phyloP scores from a whole-genome alignment of 2,113 vertebrate genomes.

The Phrynocephalus versicolor region DNA sequence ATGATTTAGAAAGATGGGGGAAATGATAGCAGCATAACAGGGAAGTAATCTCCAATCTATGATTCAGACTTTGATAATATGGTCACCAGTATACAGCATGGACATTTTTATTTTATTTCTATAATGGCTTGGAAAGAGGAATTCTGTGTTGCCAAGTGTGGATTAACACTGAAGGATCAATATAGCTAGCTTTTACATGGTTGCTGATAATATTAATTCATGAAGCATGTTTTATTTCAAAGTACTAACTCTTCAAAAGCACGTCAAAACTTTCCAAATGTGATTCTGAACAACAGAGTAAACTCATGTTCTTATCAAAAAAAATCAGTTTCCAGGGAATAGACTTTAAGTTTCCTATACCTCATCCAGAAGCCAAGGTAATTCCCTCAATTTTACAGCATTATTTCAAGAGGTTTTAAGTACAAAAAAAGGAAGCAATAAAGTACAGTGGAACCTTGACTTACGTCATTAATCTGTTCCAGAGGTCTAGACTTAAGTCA shows the following conservation, averaged over 20 bases:
- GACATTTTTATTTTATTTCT: too few relatives aligned
- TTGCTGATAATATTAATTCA: conserved; percentile 18
- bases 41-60: not conserved
- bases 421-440: too few relatives aligned
- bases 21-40: not conserved
- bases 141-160: too few relatives aligned
- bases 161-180: too few relatives aligned
- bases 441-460: too few relatives aligned
- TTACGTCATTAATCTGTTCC: too few relatives aligned
- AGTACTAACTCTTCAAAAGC: conserved; percentile 22
- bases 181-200: too few relatives aligned
- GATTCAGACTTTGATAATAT: not conserved
- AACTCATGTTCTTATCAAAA: not conserved
- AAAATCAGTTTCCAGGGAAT: conserved; percentile 36
- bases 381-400: conserved; percentile 60
- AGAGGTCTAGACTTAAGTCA: too few relatives aligned
- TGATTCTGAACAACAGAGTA: conserved; percentile 10
- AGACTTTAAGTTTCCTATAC: conserved; percentile 47
- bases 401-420: conserved; percentile 81
- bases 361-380: conserved; percentile 59
- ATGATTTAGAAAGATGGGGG: not conserved
- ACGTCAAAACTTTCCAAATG: conserved; percentile 10
- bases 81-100: too few relatives aligned
- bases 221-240: conserved; percentile 20
- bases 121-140: too few relatives aligned